phyloP scores from a whole-genome alignment of 2,888 invertebrate species.

The Euspilapteryx auroguttella region DNA sequence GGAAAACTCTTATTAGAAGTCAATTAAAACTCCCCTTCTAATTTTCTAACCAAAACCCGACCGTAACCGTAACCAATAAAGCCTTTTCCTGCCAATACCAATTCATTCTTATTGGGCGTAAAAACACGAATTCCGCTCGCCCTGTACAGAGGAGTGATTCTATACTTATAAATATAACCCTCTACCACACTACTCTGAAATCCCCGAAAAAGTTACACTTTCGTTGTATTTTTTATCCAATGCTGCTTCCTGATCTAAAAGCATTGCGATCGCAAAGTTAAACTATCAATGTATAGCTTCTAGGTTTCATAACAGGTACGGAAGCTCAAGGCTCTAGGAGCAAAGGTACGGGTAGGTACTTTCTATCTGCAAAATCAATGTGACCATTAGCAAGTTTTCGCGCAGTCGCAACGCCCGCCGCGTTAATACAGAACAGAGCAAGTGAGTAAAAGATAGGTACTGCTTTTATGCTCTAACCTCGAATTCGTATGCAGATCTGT shows the following conservation, averaged over 20 bases:
- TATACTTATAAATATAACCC: constrained; percentile 1
- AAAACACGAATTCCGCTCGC: constrained; percentile 25
- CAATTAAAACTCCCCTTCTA: no score
- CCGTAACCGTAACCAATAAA: constrained; percentile 5
- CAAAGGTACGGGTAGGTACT: no score
- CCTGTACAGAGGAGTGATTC: constrained; percentile 8
- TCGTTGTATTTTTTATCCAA: no score
- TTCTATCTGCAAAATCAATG: constrained; percentile 63
- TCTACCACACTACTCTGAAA: no score
- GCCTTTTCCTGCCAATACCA: constrained; percentile 29
- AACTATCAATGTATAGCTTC: no score
- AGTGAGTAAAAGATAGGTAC: constrained; percentile 28
- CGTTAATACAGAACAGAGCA: constrained; percentile 27
- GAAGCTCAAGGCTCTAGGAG: no score
- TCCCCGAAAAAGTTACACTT: no score
- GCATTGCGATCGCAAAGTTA: no score
- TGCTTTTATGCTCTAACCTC: constrained; percentile 6
- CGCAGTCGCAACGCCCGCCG: constrained; percentile 51
- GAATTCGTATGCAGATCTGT: constrained; percentile 4
- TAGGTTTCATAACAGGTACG: no score
- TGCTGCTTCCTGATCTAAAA: no score
- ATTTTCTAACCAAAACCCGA: no score
- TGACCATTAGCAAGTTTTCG: constrained; percentile 58
- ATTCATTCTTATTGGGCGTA: constrained; percentile 45
- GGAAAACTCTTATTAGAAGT: no score